Evolutionary conservation across 2,888 invertebrate genomes (phyloP), one percentile per base, ranked within the genome.

Genomic region (Unio delphinus): DNA sequence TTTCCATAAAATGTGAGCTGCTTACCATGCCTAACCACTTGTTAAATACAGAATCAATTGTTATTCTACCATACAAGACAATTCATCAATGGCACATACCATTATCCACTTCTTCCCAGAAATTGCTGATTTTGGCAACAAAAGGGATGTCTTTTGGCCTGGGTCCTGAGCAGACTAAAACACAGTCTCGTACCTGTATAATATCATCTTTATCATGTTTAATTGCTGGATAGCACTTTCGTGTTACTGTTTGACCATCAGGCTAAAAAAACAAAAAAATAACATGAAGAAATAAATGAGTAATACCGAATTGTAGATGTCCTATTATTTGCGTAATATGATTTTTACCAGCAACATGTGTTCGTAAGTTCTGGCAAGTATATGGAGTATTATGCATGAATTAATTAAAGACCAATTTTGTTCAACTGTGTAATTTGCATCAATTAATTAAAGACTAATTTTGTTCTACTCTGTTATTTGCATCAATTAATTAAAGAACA

Each of bases 81-180:
- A 45, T 26, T 2, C 23, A 8, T 28, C 18, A 28, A 0, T 3
- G 15, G 8, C 45, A 61, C 92, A 91, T 90, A 96, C 97, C 96
- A 90, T 96, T 95, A 68, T 95, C 95, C 4, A 96, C 95, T 91
- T 96, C 96, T 90, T 97, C 96, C 97, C 97, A 98, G 55, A 98
- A 93, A 72, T 95, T 94, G 67, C 96, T 95, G 76, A 98, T 95
- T 91, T 97, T 95, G 65, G 98, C 98, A 67, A 98, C 96, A 90
- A 95, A 98, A 34, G 98, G 98, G 82, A 97, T 92, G 88, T 96
- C 96, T 83, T 94, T 95, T 85, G 94, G 94, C 84, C 92, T 93
- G 87, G 92, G 93, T 67, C 95, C 95, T 61, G 97, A 96, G 81
- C 95, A 94, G 78, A 98, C 92, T 72, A 98, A 92, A 69, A 98